Evolutionary conservation across 1,140 invertebrate species (phyloP), one percentile per base, ranked within the genome.

Genomic region (Charaxes varanes): DNA sequence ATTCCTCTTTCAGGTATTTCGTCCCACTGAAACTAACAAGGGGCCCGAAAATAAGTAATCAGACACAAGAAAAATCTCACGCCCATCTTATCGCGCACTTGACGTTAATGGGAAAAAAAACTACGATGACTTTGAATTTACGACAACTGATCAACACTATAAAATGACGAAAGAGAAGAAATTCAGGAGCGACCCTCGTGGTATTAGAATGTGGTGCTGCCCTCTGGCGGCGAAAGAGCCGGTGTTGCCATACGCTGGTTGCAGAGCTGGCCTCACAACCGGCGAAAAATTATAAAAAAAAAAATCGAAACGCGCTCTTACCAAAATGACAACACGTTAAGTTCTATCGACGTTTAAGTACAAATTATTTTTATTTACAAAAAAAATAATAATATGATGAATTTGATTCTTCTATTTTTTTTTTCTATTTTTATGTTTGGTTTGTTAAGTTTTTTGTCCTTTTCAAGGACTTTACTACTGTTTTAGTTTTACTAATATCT

Each of bases 1-100:
- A n/a, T n/a, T n/a, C n/a, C 21, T 33, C 26, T 47, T 57, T 11
- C 62, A 71, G 67, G 57, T 50, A 58, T 62, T 35, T 59, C 56
- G 14, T 51, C 53, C 14, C 41, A 45, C 28, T 65, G 57, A 71
- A 19, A 14, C 12, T 2, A 28, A 28, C 12, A 15, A 28, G n/a
- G 1, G 5, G 2, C 3, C 2, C 1, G 27, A 28, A n/a, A n/a
- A n/a, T 2, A 1, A 28, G 12, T 28, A 28, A 28, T 4, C 24
- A 6, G 10, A 2, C 13, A 28, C n/a, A n/a, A n/a, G n/a, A n/a
- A n/a, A n/a, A n/a, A n/a, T n/a, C n/a, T n/a, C n/a, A n/a, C n/a
- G n/a, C n/a, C n/a, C n/a, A n/a, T n/a, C n/a, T n/a, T n/a, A n/a
- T n/a, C n/a, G n/a, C n/a, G n/a, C n/a, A n/a, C n/a, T n/a, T n/a